A percentile compares a stretch with the other conserved stretches of the same genome.
These are phyloP conservation scores for Abramis brama DNA, from an alignment of 2,113 vertebrate species.

Conservation along the genomic window DNA sequence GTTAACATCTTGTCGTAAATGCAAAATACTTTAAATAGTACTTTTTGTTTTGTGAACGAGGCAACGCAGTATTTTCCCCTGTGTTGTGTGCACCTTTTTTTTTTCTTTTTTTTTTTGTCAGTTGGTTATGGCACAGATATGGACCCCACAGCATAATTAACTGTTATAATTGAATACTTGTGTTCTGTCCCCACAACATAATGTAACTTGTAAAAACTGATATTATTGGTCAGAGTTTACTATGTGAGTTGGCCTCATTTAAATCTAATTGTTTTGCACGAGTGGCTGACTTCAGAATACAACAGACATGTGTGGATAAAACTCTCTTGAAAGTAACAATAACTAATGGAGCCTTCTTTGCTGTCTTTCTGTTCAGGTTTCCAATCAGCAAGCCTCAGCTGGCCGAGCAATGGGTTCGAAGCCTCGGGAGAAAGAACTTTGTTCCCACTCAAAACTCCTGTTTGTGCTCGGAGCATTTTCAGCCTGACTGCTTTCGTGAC, in stretches of 20 bases:
- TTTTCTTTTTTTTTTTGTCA: background rate
- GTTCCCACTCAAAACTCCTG: conserved; percentile 77
- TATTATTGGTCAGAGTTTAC: background rate
- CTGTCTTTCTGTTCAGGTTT: conserved; percentile 66
- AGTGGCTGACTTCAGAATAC: background rate
- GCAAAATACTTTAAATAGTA: background rate
- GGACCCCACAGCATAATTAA: background rate
- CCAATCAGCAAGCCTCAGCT: conserved; percentile 80
- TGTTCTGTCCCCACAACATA: background rate
- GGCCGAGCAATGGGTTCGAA: conserved; percentile 76
- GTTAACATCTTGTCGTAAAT: background rate
- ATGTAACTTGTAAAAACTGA: background rate
- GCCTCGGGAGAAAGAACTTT: conserved; percentile 77
- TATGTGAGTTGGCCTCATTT: background rate
- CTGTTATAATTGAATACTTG: background rate
- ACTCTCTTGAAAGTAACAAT: background rate
- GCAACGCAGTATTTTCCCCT: no score
- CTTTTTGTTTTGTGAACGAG: background rate
- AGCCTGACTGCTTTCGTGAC: conserved; percentile 78
- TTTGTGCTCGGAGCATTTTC: conserved; percentile 79
- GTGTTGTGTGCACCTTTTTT: background rate
- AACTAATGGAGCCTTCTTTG: background rate
- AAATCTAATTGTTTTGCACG: background rate
- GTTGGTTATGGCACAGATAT: background rate
- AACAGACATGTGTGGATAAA: background rate